phyloP scores from a whole-genome alignment of 2,113 vertebrate genomes.

The Triplophysa tibetana region DNA sequence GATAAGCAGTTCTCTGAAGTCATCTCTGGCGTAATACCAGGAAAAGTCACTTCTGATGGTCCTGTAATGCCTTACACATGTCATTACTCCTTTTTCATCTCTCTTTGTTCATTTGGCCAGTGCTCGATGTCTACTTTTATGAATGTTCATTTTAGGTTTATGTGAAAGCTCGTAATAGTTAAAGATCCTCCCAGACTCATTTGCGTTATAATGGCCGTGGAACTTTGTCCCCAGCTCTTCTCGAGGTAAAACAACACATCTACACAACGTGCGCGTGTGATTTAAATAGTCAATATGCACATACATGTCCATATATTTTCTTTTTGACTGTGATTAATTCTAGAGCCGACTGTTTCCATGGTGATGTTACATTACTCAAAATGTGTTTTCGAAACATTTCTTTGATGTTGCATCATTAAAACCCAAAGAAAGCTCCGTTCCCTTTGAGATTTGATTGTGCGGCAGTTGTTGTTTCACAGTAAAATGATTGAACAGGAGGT shows the following conservation, averaged over 20 bases:
- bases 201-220: not conserved
- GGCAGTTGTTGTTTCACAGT: slow-evolving; percentile 6
- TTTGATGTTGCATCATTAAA: slow-evolving; percentile 25
- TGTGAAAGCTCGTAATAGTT: slow-evolving; percentile 12
- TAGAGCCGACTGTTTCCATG: slow-evolving; percentile 9
- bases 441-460: slow-evolving; percentile 7
- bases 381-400: slow-evolving; percentile 17
- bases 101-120: not conserved
- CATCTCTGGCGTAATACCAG: not conserved
- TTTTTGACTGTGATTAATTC: slow-evolving; percentile 18
- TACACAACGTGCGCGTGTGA: not conserved
- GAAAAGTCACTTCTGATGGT: not conserved
- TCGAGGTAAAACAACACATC: not conserved
- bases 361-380: slow-evolving; percentile 11
- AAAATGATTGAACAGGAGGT: not conserved
- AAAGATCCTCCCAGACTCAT: slow-evolving; percentile 31
- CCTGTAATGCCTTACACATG: not conserved
- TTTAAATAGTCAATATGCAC: not conserved
- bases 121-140: not conserved
- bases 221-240: slow-evolving; percentile 13
- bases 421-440: not conserved
- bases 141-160: slow-evolving; percentile 18
- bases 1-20: too few species aligned
- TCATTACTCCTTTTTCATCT: not conserved
- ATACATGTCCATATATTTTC: not conserved